Evolutionary conservation across 2,797 vertebrate genomes (phyloP).

Genomic region (Xenops minutus): DNA sequence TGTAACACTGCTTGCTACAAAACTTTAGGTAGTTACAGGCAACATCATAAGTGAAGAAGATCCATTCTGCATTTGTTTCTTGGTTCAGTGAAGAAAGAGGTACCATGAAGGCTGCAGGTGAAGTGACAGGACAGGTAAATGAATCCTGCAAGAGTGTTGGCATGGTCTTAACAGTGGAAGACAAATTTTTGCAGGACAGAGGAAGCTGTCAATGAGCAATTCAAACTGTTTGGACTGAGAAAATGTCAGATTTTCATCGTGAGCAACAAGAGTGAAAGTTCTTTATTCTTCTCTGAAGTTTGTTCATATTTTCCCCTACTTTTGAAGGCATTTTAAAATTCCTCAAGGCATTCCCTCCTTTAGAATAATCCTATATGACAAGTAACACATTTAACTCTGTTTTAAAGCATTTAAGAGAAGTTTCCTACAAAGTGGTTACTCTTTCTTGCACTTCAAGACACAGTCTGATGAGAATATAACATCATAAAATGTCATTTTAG

Average conservation of each 20-base stretch:
- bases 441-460: background rate
- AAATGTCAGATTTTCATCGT: background rate
- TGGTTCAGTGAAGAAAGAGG: background rate
- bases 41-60: background rate
- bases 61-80: background rate
- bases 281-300: background rate
- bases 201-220: background rate
- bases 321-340: background rate
- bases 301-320: background rate
- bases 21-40: background rate
- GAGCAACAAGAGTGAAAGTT: background rate
- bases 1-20: accelerated
- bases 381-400: background rate
- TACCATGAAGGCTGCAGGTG: background rate
- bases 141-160: background rate
- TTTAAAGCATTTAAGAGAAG: background rate
- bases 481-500: background rate
- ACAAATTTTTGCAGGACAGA: background rate
- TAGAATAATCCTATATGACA: background rate
- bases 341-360: background rate
- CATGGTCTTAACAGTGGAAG: background rate
- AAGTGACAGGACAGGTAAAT: background rate
- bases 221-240: background rate
- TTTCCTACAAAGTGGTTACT: background rate
- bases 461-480: background rate